Evolutionary conservation across 2,113 vertebrate genomes (phyloP).

Genomic region (Malurus melanocephalus): DNA sequence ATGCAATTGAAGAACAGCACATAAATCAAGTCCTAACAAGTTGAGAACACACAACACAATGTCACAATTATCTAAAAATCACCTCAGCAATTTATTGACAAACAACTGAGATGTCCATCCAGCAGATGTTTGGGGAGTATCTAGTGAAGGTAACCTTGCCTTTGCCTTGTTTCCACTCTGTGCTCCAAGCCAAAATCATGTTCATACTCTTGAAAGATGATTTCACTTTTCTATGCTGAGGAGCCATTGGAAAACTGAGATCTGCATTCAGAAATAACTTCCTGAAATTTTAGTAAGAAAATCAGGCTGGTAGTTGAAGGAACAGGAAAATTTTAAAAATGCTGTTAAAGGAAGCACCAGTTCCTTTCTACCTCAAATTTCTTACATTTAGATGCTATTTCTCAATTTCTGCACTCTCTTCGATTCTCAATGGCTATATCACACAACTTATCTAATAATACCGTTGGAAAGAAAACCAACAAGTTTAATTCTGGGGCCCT

Average conservation of each 20-base stretch:
- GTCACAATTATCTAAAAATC: not conserved
- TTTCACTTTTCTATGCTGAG: not conserved
- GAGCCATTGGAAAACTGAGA: not conserved
- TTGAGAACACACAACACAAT: not conserved
- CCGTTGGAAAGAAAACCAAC: not conserved
- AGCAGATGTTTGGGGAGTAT: not conserved
- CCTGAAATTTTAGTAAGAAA: not conserved
- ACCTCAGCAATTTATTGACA: not conserved
- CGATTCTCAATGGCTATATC: constrained; percentile 12
- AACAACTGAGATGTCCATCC: not conserved
- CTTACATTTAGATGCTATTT: not conserved
- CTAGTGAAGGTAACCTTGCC: not conserved
- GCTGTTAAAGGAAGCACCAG: not conserved
- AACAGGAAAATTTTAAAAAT: not conserved
- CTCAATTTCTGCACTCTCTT: not conserved
- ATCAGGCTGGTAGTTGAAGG: not conserved
- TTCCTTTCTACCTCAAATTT: not conserved
- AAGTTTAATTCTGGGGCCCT: not conserved
- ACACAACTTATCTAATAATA: not conserved
- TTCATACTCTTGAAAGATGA: not conserved
- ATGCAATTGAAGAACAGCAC: not conserved
- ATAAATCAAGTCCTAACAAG: not conserved
- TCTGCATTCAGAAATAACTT: not conserved
- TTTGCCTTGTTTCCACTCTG: not conserved
- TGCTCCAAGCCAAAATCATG: not conserved